Conservation (phyloP, 2,888 invertebrate species). For the Helleia helle region DNA sequence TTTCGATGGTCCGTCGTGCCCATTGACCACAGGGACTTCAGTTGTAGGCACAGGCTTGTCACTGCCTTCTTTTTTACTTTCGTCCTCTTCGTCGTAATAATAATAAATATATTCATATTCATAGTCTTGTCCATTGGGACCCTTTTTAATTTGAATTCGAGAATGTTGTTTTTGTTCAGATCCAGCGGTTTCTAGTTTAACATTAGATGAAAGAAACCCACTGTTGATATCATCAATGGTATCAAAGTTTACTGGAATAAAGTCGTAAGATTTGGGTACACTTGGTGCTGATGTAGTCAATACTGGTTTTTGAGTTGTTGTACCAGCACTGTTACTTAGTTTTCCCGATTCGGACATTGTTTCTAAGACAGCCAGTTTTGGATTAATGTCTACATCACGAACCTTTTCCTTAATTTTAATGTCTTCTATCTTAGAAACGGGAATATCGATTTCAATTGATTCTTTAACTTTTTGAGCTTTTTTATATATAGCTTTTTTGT, state of each 20-base stretch:
- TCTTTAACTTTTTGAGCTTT: slow-evolving; percentile 57
- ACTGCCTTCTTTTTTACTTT: slow-evolving; percentile 50
- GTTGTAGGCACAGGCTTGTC: slow-evolving; percentile 32
- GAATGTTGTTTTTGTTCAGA: slow-evolving; percentile 81
- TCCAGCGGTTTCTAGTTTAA: slow-evolving; percentile 76
- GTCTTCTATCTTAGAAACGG: slow-evolving; percentile 61
- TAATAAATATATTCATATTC: slow-evolving; percentile 95
- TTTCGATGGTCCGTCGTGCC: slow-evolving; percentile 76
- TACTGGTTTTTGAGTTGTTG: slow-evolving; percentile 72
- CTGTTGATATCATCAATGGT: slow-evolving; percentile 65
- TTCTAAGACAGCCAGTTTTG: slow-evolving; percentile 57
- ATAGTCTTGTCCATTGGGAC: slow-evolving; percentile 91
- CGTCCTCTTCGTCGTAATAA: slow-evolving; percentile 89
- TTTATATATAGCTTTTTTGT: slow-evolving; percentile 47
- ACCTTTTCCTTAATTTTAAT: slow-evolving; percentile 66
- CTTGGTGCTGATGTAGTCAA: slow-evolving; percentile 66
- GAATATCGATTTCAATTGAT: slow-evolving; percentile 62
- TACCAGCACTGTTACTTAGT: slow-evolving; percentile 44
- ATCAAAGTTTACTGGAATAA: slow-evolving; percentile 64
- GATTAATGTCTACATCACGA: slow-evolving; percentile 59
- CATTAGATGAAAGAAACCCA: slow-evolving; percentile 61
- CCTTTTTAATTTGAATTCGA: slow-evolving; percentile 88
- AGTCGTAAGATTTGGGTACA: slow-evolving; percentile 49
- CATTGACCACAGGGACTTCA: slow-evolving; percentile 53
- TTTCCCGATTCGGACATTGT: slow-evolving; percentile 67